phyloP scores from a whole-genome alignment of 2,888 invertebrate genomes.

The Luffia ferchaultella region DNA sequence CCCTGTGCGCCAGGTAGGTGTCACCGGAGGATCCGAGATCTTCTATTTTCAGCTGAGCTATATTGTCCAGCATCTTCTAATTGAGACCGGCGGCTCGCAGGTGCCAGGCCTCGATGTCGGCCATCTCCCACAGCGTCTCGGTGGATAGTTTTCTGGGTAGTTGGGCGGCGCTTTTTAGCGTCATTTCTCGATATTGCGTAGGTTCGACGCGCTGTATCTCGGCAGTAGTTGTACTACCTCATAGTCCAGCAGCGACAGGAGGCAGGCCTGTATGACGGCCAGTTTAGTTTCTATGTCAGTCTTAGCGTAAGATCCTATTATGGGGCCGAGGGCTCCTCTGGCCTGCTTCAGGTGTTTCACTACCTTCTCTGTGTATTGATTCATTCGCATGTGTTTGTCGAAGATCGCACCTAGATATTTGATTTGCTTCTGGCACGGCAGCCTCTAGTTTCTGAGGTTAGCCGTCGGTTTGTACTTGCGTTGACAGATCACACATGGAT shows the following conservation, averaged over 20 bases:
- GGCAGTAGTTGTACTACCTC: neutral
- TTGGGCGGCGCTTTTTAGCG: constrained; percentile 1
- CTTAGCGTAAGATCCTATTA: constrained; percentile 8
- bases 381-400: too few relatives aligned
- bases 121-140: constrained; percentile 1
- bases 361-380: too few relatives aligned
- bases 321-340: constrained; percentile 5
- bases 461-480: too few relatives aligned
- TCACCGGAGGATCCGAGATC: neutral
- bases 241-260: too few relatives aligned
- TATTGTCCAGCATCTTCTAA: neutral
- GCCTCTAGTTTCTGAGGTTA: too few relatives aligned
- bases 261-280: constrained; percentile 6
- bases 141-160: constrained; percentile 1
- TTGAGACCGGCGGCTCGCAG: constrained; percentile 1
- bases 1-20: constrained; percentile 1
- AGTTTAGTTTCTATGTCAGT: constrained; percentile 6
- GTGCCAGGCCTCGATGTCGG: constrained; percentile 2
- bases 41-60: neutral
- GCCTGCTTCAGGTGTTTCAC: too few relatives aligned
- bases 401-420: too few relatives aligned
- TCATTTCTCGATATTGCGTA: neutral
- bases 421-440: too few relatives aligned
- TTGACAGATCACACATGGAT: too few relatives aligned
- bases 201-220: constrained; percentile 1